Conservation (phyloP, 2,113 vertebrate species). For the Nyctibius bracteatus region DNA sequence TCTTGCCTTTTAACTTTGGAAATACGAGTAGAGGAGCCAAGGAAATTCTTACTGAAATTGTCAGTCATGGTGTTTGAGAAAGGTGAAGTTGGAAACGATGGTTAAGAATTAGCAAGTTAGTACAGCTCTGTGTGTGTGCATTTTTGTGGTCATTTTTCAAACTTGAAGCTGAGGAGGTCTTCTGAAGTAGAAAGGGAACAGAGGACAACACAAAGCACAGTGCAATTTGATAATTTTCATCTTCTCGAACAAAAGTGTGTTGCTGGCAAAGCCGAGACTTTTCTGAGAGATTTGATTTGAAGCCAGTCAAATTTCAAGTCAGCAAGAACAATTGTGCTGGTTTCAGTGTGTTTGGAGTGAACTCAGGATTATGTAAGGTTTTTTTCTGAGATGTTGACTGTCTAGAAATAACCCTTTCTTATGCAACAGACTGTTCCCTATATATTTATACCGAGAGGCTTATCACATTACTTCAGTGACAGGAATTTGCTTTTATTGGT, state of each 20-base stretch:
- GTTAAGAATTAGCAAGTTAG: background rate
- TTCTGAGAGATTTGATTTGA: background rate
- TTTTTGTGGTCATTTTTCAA: background rate
- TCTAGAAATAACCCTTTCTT: background rate
- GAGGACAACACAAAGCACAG: background rate
- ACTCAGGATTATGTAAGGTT: background rate
- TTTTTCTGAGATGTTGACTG: background rate
- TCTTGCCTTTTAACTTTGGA: background rate
- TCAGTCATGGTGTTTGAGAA: background rate
- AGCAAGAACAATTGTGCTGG: background rate
- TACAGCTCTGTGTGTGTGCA: background rate
- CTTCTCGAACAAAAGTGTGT: background rate
- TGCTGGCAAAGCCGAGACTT: background rate
- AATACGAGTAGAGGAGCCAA: background rate
- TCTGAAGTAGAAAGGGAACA: background rate
- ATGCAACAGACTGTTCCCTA: background rate
- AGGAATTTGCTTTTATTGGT: background rate
- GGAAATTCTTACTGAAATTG: background rate
- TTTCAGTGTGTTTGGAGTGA: background rate
- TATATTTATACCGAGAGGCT: background rate
- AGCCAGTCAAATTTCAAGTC: background rate
- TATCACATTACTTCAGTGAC: background rate
- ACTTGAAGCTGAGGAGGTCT: background rate
- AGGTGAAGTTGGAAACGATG: background rate
- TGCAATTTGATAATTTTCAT: background rate